Base-by-base conservation (phyloP, 2,888 invertebrate species). In the Proisotoma minuta region DNA sequence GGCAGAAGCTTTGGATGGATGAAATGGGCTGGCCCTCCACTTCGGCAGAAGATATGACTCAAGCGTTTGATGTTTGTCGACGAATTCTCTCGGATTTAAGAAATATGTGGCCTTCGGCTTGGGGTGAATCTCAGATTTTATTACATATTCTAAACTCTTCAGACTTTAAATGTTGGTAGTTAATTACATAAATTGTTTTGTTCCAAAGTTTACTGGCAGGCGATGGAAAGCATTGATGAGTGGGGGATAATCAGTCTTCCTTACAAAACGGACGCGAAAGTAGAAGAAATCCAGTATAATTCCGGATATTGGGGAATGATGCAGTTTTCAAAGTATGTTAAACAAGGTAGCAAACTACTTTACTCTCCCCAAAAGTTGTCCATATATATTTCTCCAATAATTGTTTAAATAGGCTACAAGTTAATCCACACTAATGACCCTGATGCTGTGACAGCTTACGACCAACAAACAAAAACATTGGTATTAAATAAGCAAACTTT, bases 1-100 rank as follows among this genome's bases (percentile, higher is more conserved):
- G 69, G 10, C 73, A 73, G 26, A 56, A 57, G 1, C 60, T 73
- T 1, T 73, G 73, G 73, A 73, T 73, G 73, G 70, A 73, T 56
- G 73, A 73, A 65, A 71, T 70, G 68, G 73, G 73, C 2, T 73
- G 73, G 73, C 62, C 49, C 4, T 63, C 58, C n/a, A 62, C 62
- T 4, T 64, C 66, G 26, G 5, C 24, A 8, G 43, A 59, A 2
- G 65, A 72, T 49, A 70, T 72, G 70, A 61, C 56, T 18, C 71
- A 72, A 65, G 73, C 64, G 3, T 23, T 73, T 1, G 64, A 62
- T 20, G 53, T 73, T 20, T 34, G 8, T 34, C 8, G 34, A 18
- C 48, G 71, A 18, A 70, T 73, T 50, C 28, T 73, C 1, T 26
- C 28, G 3, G 73, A 73, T 59, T 23, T 73, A n/a, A 34, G 65